Base-by-base conservation (phyloP, 1,140 invertebrate genomes). In the Diabrotica undecimpunctata region DNA sequence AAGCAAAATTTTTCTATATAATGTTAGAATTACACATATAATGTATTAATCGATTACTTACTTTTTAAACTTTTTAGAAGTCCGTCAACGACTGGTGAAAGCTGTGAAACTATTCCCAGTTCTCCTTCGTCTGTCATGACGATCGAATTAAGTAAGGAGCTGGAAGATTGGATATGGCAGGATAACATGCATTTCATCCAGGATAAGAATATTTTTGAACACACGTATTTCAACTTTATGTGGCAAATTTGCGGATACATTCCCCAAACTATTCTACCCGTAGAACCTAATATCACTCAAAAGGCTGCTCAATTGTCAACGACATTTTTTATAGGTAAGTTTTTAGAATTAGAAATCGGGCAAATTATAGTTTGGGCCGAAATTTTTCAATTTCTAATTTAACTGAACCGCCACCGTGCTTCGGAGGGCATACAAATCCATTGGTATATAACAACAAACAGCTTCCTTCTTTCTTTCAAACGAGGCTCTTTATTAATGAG, bases 211-310 rank as follows among this genome's bases (percentile, higher is more conserved):
- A 94, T 97, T 71, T 96, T 97, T 75, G 94, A 97, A 72, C 94
- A 96, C 76, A 93, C 92, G 0, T 97, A 97, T 75, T 97, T 95
- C 79, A 91, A 91, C 90, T 97, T 97, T 73, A 96, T 97, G 92
- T 96, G 92, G 87, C 94, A 97, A 79, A 92, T 96, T 72, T 97
- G 94, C 78, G 92, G 92, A 25, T 93, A 92, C 71, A 93, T 97
- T 74, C 94, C 95, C 1, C 92, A 94, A 75, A 94, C 93, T 0
- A 80, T 97, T 54, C 80, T 93, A 13, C 88, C 89, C 7, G 84
- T 91, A 52, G 83, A 89, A 65, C 86, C 89, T 1, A 90, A 93
- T 69, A 88, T 96, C 36, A 91, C 91, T 0, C 87, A 95, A 67
- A 86, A 93, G 70, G 90, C 94, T 0, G 92, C 94, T 0, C 89